Base-by-base conservation (phyloP, 2,888 invertebrate genomes). In the Resseliella maxima region DNA sequence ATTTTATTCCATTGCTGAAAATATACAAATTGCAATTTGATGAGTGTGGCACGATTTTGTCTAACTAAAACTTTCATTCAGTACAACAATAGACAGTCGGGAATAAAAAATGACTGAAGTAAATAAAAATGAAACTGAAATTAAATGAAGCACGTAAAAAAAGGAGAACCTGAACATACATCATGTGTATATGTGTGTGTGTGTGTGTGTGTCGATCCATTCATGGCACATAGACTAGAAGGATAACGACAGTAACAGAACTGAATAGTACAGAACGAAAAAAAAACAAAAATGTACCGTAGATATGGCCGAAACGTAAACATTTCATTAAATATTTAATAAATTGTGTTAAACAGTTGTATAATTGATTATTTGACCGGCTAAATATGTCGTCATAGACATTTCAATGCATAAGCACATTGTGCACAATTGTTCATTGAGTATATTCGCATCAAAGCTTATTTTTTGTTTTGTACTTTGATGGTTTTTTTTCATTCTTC, bases 301-400 rank as follows among this genome's bases (percentile, higher is more conserved):
- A 59, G 64, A 59, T 86, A 41, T 64, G 41, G 31, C 72, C 72
- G 59, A 59, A 59, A 59, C 45, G 81, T 86, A 86, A 86, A 86
- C 83, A 86, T 31, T 86, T 86, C 86, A 86, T 86, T 83, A 81
- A 86, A 81, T 86, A 86, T 86, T 86, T 50, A 86, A 59, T 81
- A 86, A 86, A 86, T 86, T 86, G 86, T 86, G 86, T 86, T 86
- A 86, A 86, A 81, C 41, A 86, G 81, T 81, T 81, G 46, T 81
- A 81, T 86, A 86, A 86, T 86, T 86, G 86, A 86, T 86, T 86
- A 86, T 64, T 21, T 81, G 72, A 86, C 72, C 72, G 72, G 72
- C 31, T 31, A 72, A 72, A 72, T 72, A 72, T 72, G 72, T 72
- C 72, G 72, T 31, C 72, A 72, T 35, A 72, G 72, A 72, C 31